Base-by-base conservation (phyloP, 2,113 vertebrate species). In the Hyla sarda region DNA sequence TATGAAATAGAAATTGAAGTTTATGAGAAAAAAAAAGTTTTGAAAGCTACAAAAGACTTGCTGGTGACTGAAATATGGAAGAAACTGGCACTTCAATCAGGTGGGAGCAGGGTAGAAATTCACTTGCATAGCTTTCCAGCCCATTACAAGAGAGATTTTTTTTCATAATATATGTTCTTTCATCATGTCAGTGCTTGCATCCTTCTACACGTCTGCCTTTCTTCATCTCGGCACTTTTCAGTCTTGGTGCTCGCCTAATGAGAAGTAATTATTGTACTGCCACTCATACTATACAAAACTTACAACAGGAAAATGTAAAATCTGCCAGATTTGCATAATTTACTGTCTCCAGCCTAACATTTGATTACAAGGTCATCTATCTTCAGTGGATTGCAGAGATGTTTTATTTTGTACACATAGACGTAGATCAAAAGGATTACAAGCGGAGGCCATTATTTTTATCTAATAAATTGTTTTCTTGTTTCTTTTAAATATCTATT, bases 231-330 rank as follows among this genome's bases (percentile, higher is more conserved):
- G 34, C n/a, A 80, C 62, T 17, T 48, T 76, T 86, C 84, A 76
- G 41, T 86, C 65, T 86, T 71, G 62, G 21, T 72, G 76, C 32
- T 47, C 72, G 84, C 41, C 58, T 81, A 86, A 86, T 81, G 84
- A 81, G 48, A 86, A 73, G 84, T 86, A 81, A 86, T 86, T 81
- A 86, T 86, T 81, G 67, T 56, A 48, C 84, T 86, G 84, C 84
- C 77, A 86, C 84, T 86, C 84, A 86, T 28, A 60, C 48, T n/a
- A 60, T 41, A 45, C 34, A 81, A 81, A 81, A 60, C 77, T 28
- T 74, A 81, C 52, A 81, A 65, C 60, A 78, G 58, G 67, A 47
- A 81, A 86, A 86, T 60, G 75, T 69, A 79, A 71, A 86, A 79
- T 86, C n/a, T 67, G 45, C 73, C 37, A 14, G 30, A 85, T 85